These are phyloP conservation scores for Limnothrissa miodon DNA, from an alignment of 2,113 vertebrate species.

Conservation along the genomic window DNA sequence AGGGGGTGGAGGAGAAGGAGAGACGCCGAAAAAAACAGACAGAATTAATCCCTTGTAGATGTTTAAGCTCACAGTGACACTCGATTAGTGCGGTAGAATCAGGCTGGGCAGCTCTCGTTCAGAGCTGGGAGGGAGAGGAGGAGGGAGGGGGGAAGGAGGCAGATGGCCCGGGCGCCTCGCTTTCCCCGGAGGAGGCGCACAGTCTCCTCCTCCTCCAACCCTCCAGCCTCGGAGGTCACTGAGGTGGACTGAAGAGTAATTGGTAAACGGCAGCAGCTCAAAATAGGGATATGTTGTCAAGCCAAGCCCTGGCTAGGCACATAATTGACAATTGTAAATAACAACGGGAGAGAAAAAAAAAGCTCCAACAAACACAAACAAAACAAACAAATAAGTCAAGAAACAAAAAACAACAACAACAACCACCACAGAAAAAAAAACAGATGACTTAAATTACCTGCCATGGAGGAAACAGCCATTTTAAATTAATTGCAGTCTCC, in stretches of 20 bases:
- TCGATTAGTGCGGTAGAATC: conserved; percentile 37
- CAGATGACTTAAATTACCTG: conserved; percentile 70
- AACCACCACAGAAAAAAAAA: conserved; percentile 45
- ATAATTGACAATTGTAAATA: conserved; percentile 76
- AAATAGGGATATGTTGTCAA: conserved; percentile 8
- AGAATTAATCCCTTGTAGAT: conserved; percentile 50
- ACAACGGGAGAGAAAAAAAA: conserved; percentile 58
- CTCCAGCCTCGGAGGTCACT: conserved; percentile 69
- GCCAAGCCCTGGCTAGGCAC: neutral
- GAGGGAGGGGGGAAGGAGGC: conserved; percentile 54
- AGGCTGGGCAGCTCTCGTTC: conserved; percentile 33
- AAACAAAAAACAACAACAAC: conserved; percentile 23
- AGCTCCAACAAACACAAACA: neutral
- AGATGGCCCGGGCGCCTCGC: conserved; percentile 70
- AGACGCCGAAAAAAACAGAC: conserved; percentile 32
- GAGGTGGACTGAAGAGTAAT: conserved; percentile 76
- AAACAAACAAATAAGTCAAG: neutral
- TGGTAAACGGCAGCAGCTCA: conserved; percentile 63
- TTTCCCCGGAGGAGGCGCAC: conserved; percentile 62
- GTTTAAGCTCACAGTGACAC: conserved; percentile 39
- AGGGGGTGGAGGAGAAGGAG: neutral
- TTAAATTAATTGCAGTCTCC: conserved; percentile 72
- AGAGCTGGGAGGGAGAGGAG: conserved; percentile 42
- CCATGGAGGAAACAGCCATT: conserved; percentile 55
- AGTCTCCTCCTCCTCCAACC: conserved; percentile 46